A percentile compares a stretch with the other conserved stretches of the same genome.
Evolutionary conservation across 2,888 invertebrate species (phyloP).

Genomic region (Cephus pygmeus): DNA sequence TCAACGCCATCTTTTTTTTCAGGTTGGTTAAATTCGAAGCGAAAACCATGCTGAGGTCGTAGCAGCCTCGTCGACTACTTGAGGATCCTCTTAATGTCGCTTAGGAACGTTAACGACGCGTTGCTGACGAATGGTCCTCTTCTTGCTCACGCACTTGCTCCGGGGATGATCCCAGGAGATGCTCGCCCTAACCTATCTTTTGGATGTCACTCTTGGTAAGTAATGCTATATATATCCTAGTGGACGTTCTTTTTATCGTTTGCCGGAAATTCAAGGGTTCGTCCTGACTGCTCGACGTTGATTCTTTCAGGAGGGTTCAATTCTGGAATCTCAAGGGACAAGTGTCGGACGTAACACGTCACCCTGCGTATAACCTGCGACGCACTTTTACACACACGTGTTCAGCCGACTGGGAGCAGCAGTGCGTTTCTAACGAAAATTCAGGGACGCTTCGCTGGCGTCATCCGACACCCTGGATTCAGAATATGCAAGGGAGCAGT

Average conservation of each 20-base stretch:
- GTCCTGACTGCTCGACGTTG: background rate
- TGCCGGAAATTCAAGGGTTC: background rate
- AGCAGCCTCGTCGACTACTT: conserved; percentile 12
- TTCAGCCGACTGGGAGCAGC: background rate
- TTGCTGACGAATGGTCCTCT: conserved; percentile 31
- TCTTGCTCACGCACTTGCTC: conserved; percentile 9
- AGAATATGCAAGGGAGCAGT: conserved; percentile 20
- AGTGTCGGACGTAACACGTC: background rate
- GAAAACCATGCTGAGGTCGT: background rate
- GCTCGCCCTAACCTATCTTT: background rate
- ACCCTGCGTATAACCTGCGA: background rate
- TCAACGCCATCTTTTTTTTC: background rate
- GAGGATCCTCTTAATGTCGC: conserved; percentile 25
- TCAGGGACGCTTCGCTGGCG: conserved; percentile 14
- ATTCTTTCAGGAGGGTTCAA: background rate
- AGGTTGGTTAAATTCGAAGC: background rate
- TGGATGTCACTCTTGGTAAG: background rate
- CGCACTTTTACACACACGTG: background rate
- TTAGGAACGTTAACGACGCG: conserved; percentile 33
- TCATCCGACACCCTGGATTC: conserved; percentile 25
- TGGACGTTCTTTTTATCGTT: background rate
- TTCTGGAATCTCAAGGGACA: conserved; percentile 3
- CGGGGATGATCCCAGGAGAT: conserved; percentile 3
- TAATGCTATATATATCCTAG: background rate
- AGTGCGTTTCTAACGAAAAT: conserved; percentile 1